Evolutionary conservation across 2,888 invertebrate genomes (phyloP).

Genomic region (Alentia gelatinosa): DNA sequence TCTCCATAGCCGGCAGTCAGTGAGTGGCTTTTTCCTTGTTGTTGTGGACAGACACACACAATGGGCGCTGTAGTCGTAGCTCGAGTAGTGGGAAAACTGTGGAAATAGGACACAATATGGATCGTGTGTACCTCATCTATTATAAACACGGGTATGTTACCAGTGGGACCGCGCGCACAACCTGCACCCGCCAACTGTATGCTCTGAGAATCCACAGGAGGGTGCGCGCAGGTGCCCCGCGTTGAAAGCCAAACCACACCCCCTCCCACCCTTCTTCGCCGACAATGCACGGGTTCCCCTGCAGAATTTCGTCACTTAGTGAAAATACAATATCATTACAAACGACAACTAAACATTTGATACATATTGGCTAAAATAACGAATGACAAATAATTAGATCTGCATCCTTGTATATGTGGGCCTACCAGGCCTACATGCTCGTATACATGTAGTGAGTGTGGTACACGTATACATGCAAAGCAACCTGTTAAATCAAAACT

Average conservation of each 20-base stretch:
- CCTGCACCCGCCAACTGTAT: background rate
- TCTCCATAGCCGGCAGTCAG: background rate
- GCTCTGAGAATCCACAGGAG: no score
- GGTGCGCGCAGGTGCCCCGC: background rate
- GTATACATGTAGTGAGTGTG: no score
- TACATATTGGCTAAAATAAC: no score
- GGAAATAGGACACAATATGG: slow-evolving; percentile 17
- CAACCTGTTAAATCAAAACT: no score
- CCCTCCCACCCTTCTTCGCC: background rate
- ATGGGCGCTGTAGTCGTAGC: background rate
- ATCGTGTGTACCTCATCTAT: background rate
- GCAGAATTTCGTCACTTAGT: no score
- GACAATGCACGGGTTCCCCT: background rate
- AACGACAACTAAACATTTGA: no score
- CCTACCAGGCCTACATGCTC: no score
- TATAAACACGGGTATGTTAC: background rate
- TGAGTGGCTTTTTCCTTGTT: background rate
- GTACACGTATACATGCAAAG: no score
- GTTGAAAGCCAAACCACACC: background rate
- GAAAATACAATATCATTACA: no score
- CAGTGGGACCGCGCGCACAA: background rate
- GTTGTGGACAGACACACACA: background rate
- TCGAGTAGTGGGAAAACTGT: background rate
- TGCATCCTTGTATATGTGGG: no score
- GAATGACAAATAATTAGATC: no score